phyloP scores from a whole-genome alignment of 1,140 invertebrate genomes.

The Harlomillsia oculata region DNA sequence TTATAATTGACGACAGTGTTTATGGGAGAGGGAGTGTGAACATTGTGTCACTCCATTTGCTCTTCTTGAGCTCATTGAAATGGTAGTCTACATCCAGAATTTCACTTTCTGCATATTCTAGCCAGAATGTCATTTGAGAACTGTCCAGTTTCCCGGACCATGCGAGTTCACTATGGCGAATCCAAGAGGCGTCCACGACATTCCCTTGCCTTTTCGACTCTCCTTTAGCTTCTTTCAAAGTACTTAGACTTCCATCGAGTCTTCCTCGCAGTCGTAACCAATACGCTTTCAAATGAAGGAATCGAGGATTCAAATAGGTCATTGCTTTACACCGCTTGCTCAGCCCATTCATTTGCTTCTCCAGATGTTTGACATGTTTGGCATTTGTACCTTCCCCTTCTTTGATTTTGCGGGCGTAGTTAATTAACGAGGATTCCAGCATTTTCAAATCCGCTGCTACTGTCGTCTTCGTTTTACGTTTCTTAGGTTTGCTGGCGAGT shows the following conservation, averaged over 20 bases:
- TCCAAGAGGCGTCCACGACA: constrained; percentile 25
- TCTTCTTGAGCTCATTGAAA: constrained; percentile 23
- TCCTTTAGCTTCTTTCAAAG: constrained; percentile 20
- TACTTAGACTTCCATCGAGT: constrained; percentile 8
- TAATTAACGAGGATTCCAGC: constrained; percentile 27
- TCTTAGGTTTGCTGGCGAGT: too few relatives aligned
- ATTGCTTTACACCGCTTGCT: neutral
- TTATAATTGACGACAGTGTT: too few relatives aligned
- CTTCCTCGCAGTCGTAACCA: constrained; percentile 20
- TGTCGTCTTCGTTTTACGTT: constrained; percentile 9
- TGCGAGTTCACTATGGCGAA: constrained; percentile 23
- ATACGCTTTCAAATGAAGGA: constrained; percentile 27
- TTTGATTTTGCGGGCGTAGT: constrained; percentile 27
- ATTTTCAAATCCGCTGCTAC: constrained; percentile 24
- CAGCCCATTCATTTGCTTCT: constrained; percentile 9
- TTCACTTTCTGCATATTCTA: constrained; percentile 24
- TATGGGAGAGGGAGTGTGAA: constrained; percentile 30
- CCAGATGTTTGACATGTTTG: constrained; percentile 7
- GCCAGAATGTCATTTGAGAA: constrained; percentile 25
- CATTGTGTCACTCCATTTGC: constrained; percentile 30
- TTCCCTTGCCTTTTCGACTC: constrained; percentile 17
- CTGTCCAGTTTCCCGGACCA: constrained; percentile 17
- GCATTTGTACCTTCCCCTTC: constrained; percentile 26
- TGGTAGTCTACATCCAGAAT: too few relatives aligned
- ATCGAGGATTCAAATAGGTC: constrained; percentile 15